phyloP scores from a whole-genome alignment of 2,113 vertebrate genomes.

The Pollimyrus isidori region DNA sequence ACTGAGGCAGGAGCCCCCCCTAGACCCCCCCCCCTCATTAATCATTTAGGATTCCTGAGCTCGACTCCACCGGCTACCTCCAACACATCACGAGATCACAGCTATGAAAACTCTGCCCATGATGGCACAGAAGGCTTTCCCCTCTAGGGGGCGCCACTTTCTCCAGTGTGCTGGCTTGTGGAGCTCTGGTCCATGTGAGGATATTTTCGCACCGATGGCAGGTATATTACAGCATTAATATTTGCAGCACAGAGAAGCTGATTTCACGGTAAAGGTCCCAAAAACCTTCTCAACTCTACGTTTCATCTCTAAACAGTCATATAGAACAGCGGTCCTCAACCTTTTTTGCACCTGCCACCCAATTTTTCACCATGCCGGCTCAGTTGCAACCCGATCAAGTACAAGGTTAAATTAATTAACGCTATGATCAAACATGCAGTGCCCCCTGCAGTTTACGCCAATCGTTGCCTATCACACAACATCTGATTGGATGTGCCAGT shows the following conservation, averaged over 20 bases:
- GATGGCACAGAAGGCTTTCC: neutral
- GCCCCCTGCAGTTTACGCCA: too few species aligned
- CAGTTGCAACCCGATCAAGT: too few species aligned
- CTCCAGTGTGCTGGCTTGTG: neutral
- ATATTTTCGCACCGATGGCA: neutral
- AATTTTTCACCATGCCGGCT: too few species aligned
- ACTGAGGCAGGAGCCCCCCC: neutral
- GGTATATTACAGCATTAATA: neutral
- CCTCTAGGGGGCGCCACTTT: neutral
- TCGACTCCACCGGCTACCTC: constrained; percentile 2
- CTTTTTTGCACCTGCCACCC: too few species aligned
- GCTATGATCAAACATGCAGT: too few species aligned
- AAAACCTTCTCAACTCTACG: neutral
- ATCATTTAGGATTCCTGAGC: constrained; percentile 21
- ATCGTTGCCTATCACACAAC: too few species aligned
- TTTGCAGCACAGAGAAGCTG: neutral
- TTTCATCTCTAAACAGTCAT: neutral
- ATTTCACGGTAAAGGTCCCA: neutral
- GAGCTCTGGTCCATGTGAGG: neutral
- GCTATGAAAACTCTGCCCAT: neutral
- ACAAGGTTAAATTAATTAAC: too few species aligned
- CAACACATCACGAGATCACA: neutral
- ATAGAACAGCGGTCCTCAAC: too few species aligned
- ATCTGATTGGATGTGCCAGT: too few species aligned
- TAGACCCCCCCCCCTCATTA: constrained; percentile 11